These are phyloP conservation scores for Cyrtorhinus lividipennis DNA, from an alignment of 1,140 invertebrate genomes.

Conservation along the genomic window DNA sequence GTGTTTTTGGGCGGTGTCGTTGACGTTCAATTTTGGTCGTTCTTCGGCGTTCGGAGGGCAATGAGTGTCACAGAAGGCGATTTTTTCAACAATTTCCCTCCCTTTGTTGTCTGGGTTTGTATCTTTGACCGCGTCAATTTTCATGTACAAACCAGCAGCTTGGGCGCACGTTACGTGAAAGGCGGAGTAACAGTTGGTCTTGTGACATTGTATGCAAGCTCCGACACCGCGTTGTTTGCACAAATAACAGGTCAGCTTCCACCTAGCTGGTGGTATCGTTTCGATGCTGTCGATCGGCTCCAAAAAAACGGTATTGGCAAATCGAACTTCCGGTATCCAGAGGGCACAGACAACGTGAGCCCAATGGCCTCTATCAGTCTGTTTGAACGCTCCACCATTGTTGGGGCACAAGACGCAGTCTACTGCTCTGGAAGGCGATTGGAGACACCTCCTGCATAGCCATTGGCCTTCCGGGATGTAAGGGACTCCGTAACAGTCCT, in stretches of 20 bases:
- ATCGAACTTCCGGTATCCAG: conserved; percentile 97
- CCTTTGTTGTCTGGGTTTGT: conserved; percentile 17
- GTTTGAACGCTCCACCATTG: conserved; percentile 95
- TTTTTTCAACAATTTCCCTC: conserved; percentile 68
- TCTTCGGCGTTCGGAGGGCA: conserved; percentile 60
- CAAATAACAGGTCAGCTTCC: conserved; percentile 90
- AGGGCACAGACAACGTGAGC: conserved; percentile 97
- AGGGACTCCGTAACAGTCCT: conserved; percentile 98
- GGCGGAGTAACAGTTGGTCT: conserved; percentile 88
- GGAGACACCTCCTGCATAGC: conserved; percentile 79
- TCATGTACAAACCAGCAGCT: conserved; percentile 87
- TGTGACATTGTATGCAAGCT: conserved; percentile 96
- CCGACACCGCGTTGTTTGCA: conserved; percentile 88
- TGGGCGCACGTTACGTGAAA: conserved; percentile 99
- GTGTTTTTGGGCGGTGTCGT: conserved; percentile 38
- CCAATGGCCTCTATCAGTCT: conserved; percentile 92
- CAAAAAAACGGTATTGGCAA: conserved; percentile 92
- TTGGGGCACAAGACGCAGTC: conserved; percentile 97
- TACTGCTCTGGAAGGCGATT: conserved; percentile 88
- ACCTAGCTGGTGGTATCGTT: conserved; percentile 85
- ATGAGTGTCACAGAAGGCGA: conserved; percentile 90
- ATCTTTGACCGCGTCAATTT: conserved; percentile 82
- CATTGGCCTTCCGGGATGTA: conserved; percentile 99
- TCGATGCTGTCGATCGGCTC: conserved; percentile 95
- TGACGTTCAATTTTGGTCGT: conserved; percentile 17